Percentiles rank a stretch among this genome's conserved stretches.
These are phyloP conservation scores for Atlantisia rogersi DNA, from an alignment of 2,113 vertebrate species.

Conservation along the genomic window DNA sequence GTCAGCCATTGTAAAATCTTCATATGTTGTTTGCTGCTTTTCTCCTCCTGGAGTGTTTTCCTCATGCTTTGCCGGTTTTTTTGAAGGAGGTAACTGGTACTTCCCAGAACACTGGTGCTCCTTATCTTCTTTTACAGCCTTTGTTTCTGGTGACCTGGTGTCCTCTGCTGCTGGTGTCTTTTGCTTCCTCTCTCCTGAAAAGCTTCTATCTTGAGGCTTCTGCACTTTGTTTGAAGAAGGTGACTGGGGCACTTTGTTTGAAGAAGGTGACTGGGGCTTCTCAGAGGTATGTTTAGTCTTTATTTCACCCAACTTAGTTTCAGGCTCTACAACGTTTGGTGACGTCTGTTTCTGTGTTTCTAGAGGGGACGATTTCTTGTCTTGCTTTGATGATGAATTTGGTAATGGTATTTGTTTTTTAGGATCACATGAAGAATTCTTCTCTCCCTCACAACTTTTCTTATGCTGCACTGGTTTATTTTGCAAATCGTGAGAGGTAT, in stretches of 20 bases:
- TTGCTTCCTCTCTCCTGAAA: neutral
- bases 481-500: neutral
- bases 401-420: neutral
- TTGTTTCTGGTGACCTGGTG: neutral
- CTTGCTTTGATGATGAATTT: neutral
- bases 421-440: neutral
- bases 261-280: neutral
- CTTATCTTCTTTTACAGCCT: neutral
- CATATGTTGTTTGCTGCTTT: neutral
- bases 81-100: neutral
- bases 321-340: neutral
- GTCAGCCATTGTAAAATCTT: neutral
- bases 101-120: neutral
- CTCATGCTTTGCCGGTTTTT: neutral
- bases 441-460: neutral
- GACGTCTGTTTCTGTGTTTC: neutral
- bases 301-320: neutral
- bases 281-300: neutral
- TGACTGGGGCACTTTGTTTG: neutral
- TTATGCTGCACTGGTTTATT: neutral
- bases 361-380: neutral
- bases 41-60: neutral
- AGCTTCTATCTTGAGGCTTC: neutral
- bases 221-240: neutral
- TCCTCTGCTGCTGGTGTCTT: neutral